Evolutionary conservation across 2,888 invertebrate genomes (phyloP).

Genomic region (Diplolepis rosae): DNA sequence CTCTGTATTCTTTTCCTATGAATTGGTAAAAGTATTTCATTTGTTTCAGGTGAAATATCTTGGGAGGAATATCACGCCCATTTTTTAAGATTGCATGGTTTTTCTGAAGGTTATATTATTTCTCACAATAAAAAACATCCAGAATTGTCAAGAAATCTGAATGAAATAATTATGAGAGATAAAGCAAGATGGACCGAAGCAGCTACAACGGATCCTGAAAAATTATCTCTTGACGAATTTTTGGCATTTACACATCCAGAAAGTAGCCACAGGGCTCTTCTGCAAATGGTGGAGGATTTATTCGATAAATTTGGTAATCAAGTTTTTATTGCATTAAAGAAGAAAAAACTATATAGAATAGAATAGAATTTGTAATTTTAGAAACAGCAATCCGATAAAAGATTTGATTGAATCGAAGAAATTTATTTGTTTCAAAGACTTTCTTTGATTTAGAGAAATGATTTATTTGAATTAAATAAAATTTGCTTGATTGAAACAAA

Average conservation of each 20-base stretch:
- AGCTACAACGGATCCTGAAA: slow-evolving; percentile 83
- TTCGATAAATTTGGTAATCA: slow-evolving; percentile 81
- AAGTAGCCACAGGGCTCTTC: slow-evolving; percentile 75
- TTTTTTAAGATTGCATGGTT: slow-evolving; percentile 82
- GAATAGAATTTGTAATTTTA: too few relatives aligned
- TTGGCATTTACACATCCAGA: slow-evolving; percentile 89
- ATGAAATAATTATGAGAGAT: slow-evolving; percentile 85
- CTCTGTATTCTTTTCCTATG: neutral
- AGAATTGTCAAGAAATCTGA: slow-evolving; percentile 78
- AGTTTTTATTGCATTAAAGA: neutral
- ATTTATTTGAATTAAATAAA: too few relatives aligned
- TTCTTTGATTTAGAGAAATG: too few relatives aligned
- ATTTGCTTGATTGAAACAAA: too few relatives aligned
- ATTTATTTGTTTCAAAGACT: too few relatives aligned
- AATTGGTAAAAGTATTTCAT: neutral
- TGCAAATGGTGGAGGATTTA: slow-evolving; percentile 83
- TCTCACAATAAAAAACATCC: slow-evolving; percentile 81
- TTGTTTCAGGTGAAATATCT: slow-evolving; percentile 77
- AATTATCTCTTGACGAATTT: slow-evolving; percentile 84
- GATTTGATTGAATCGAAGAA: too few relatives aligned
- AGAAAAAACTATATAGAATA: too few relatives aligned
- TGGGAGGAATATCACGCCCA: slow-evolving; percentile 88
- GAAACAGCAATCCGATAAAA: too few relatives aligned
- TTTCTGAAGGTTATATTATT: slow-evolving; percentile 79
- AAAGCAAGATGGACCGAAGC: slow-evolving; percentile 88